phyloP scores from a whole-genome alignment of 2,888 invertebrate species.

The Lepidochitona cinerea region DNA sequence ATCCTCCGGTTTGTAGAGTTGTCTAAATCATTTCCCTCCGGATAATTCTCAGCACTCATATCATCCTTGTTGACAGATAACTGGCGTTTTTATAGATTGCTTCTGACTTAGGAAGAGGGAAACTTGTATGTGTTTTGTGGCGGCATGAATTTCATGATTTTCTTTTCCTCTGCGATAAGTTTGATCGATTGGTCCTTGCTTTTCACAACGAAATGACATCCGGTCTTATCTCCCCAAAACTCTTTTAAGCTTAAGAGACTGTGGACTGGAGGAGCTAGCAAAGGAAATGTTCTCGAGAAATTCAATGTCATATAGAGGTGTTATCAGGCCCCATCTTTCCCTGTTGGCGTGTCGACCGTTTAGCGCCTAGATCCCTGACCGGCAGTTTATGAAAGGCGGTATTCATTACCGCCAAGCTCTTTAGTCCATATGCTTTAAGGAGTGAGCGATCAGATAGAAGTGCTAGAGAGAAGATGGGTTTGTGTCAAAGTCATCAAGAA shows the following conservation, averaged over 20 bases:
- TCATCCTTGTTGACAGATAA: not conserved
- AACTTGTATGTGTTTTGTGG: slow-evolving; percentile 7
- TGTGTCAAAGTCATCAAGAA: slow-evolving; percentile 2
- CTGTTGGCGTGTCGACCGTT: slow-evolving; percentile 1
- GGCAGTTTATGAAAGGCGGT: not conserved
- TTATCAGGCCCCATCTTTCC: not conserved
- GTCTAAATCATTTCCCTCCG: not conserved
- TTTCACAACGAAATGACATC: slow-evolving; percentile 3
- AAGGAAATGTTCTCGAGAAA: slow-evolving; percentile 4
- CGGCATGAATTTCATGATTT: slow-evolving; percentile 7
- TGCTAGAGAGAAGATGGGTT: not conserved
- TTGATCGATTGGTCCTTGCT: not conserved
- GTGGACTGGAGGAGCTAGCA: not conserved
- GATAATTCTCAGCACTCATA: not conserved
- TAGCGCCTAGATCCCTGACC: not conserved
- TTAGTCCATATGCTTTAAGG: not conserved
- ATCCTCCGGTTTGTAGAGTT: not conserved
- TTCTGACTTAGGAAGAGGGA: not conserved
- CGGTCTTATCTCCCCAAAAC: not conserved
- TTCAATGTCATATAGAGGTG: not conserved
- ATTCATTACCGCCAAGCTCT: not conserved
- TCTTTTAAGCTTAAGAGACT: slow-evolving; percentile 1
- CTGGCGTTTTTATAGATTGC: not conserved
- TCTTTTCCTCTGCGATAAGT: slow-evolving; percentile 1
- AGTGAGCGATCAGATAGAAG: slow-evolving; percentile 1